Evolutionary conservation across 2,888 invertebrate species (phyloP), one percentile per base, ranked within the genome.

Genomic region (Nephrocerus scutellatus): DNA sequence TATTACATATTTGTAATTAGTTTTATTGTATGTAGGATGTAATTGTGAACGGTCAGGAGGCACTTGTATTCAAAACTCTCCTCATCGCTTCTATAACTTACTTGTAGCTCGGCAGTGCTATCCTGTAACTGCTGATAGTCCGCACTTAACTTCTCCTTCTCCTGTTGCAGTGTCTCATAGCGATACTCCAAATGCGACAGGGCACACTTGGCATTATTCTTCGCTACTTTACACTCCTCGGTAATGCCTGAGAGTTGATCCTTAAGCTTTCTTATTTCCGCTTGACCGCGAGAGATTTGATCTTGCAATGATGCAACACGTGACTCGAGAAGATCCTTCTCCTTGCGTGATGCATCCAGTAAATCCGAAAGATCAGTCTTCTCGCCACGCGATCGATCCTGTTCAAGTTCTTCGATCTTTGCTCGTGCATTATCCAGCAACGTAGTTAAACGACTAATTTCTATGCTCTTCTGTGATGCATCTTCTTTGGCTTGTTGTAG

Each of bases 151-250:
- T 80, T 77, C 0, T 75, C 65, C 52, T 84, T 83, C 54, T 91
- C 91, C 25, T 79, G 76, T 12, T 80, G 77, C 49, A 84, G 57
- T 54, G 82, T 82, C 51, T 84, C 82, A 34, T 84, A 68, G 47
- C 82, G 82, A 63, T 84, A 87, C 60, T 91, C 87, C 52, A 90
- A 69, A 59, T 89, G 87, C 2, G 82, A 80, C 49, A 88, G 77
- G 6, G 84, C 84, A 15, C 83, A 84, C 63, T 87, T 89, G n/a
- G 89, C 86, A 61, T 84, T 89, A 59, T 87, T 90, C 47, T 87
- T 77, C 0, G 82, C 80, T 26, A 85, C 84, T 70, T 79, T 82
- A 51, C 75, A 76, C 58, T 84, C 83, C 55, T 84, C 82, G 43
- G 80, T 79, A 20, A 81, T 66, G 12, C 74, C 74, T 3, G 74